Percentiles rank a stretch among this genome's conserved stretches.
Conservation (phyloP, 2,888 invertebrate species). For the Luperina nickerlii region DNA sequence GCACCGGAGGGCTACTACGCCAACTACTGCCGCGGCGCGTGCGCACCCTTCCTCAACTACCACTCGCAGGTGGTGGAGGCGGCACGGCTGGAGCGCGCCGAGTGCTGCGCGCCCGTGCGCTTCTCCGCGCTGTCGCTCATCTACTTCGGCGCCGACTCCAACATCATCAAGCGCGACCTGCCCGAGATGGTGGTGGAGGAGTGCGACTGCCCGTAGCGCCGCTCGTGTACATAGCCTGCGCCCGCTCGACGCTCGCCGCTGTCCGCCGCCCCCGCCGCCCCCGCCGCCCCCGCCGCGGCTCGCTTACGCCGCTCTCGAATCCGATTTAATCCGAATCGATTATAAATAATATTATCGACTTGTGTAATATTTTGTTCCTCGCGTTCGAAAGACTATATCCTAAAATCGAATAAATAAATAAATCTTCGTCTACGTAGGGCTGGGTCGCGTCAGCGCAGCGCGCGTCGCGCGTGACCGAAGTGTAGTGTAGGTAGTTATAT, state of each 20-base stretch:
- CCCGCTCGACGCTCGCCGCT: conserved; percentile 67
- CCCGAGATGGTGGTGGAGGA: conserved; percentile 99
- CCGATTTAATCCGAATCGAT: conserved; percentile 89
- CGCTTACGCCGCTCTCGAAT: conserved; percentile 88
- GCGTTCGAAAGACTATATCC: conserved; percentile 91
- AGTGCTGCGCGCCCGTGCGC: conserved; percentile 97
- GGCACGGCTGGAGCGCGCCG: conserved; percentile 96
- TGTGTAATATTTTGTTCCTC: conserved; percentile 90
- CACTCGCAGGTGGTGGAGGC: conserved; percentile 98
- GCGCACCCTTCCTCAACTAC: conserved; percentile 95
- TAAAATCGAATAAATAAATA: conserved; percentile 84
- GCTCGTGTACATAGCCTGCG: conserved; percentile 79
- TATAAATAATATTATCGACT: conserved; percentile 90
- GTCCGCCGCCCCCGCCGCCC: conserved; percentile 74
- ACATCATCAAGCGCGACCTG: conserved; percentile 97
- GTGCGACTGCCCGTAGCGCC: conserved; percentile 96
- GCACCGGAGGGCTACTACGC: conserved; percentile 97
- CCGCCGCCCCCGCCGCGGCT: conserved; percentile 77
- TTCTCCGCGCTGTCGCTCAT: conserved; percentile 98
- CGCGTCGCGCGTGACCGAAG: conserved; percentile 60
- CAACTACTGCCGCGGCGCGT: conserved; percentile 98
- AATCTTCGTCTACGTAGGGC: conserved; percentile 74
- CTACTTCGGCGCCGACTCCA: conserved; percentile 97
- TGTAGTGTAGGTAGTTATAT: conserved; percentile 55
- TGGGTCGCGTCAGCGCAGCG: conserved; percentile 70